Evolutionary conservation across 2,113 vertebrate genomes (phyloP).

Genomic region (Brachirus orientalis): DNA sequence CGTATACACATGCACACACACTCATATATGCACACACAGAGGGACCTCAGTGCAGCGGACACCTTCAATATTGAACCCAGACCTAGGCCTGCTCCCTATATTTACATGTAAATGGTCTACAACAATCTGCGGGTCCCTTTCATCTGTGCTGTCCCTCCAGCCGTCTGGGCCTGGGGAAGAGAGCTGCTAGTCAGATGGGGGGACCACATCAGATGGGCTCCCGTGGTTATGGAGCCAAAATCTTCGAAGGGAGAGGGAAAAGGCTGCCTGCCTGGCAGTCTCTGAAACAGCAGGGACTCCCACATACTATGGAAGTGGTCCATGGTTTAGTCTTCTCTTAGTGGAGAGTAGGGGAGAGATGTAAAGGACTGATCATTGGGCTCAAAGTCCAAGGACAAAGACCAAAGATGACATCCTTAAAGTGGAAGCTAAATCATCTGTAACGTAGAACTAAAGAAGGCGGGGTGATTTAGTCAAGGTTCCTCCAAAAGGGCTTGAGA

Average conservation of each 20-base stretch:
- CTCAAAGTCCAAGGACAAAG: slow-evolving; percentile 2
- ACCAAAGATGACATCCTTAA: slow-evolving; percentile 23
- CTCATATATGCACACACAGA: slow-evolving; percentile 71
- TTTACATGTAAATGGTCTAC: slow-evolving; percentile 86
- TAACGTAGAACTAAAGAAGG: not conserved
- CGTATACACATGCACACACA: slow-evolving; percentile 39
- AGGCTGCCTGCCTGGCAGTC: slow-evolving; percentile 76
- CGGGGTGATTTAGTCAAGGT: slow-evolving; percentile 29
- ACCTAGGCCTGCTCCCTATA: slow-evolving; percentile 80
- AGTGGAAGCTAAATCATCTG: not conserved
- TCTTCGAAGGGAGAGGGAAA: slow-evolving; percentile 66
- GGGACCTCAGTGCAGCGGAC: slow-evolving; percentile 76
- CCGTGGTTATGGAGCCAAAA: slow-evolving; percentile 70
- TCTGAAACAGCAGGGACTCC: slow-evolving; percentile 81
- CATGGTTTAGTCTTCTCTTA: slow-evolving; percentile 64
- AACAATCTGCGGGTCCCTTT: slow-evolving; percentile 82
- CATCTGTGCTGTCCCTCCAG: slow-evolving; percentile 68
- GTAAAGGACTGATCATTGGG: slow-evolving; percentile 41
- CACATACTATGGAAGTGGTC: slow-evolving; percentile 77
- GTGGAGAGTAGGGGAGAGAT: slow-evolving; percentile 51
- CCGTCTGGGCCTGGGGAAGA: slow-evolving; percentile 71
- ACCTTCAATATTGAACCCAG: slow-evolving; percentile 85
- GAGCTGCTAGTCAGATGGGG: slow-evolving; percentile 79
- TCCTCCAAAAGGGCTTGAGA: slow-evolving; percentile 28
- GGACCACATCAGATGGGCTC: slow-evolving; percentile 81